Evolutionary conservation across 2,888 invertebrate genomes (phyloP).

Genomic region (Pyralis farinalis): DNA sequence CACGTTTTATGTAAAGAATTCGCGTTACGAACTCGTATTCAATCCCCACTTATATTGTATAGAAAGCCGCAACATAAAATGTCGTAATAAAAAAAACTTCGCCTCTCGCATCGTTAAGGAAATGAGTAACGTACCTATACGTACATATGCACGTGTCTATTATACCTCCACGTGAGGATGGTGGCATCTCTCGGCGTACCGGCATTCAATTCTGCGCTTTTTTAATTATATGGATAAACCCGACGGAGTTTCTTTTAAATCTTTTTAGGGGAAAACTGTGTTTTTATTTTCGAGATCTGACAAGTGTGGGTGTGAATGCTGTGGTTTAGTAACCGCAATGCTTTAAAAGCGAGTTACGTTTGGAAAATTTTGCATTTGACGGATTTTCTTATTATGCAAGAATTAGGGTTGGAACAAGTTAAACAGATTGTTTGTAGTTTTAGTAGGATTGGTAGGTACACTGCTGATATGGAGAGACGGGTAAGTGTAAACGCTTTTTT

Average conservation of each 20-base stretch:
- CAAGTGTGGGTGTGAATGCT: slow-evolving; percentile 17
- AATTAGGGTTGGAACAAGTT: too few relatives aligned
- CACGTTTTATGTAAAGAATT: slow-evolving; percentile 5
- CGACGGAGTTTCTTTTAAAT: slow-evolving; percentile 22
- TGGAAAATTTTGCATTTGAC: too few relatives aligned
- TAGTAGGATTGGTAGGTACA: too few relatives aligned
- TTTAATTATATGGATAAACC: slow-evolving; percentile 42
- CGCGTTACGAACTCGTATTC: slow-evolving; percentile 12
- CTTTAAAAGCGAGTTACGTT: slow-evolving; percentile 10
- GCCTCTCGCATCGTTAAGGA: slow-evolving; percentile 50
- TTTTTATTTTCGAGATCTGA: slow-evolving; percentile 19
- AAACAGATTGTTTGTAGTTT: too few relatives aligned
- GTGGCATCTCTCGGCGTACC: slow-evolving; percentile 24
- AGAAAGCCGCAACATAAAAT: slow-evolving; percentile 32
- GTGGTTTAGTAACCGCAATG: slow-evolving; percentile 16
- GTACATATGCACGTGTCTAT: slow-evolving; percentile 1
- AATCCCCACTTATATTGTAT: slow-evolving; percentile 14
- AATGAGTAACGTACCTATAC: slow-evolving; percentile 38
- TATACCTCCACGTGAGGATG: slow-evolving; percentile 2
- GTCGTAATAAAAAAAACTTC: slow-evolving; percentile 37
- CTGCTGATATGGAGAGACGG: too few relatives aligned
- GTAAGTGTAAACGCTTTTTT: too few relatives aligned
- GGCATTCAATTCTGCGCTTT: slow-evolving; percentile 37
- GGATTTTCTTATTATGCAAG: too few relatives aligned
- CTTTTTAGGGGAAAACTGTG: slow-evolving; percentile 23